Base-by-base conservation (phyloP, 2,888 invertebrate genomes). In the Punctoribates punctum region DNA sequence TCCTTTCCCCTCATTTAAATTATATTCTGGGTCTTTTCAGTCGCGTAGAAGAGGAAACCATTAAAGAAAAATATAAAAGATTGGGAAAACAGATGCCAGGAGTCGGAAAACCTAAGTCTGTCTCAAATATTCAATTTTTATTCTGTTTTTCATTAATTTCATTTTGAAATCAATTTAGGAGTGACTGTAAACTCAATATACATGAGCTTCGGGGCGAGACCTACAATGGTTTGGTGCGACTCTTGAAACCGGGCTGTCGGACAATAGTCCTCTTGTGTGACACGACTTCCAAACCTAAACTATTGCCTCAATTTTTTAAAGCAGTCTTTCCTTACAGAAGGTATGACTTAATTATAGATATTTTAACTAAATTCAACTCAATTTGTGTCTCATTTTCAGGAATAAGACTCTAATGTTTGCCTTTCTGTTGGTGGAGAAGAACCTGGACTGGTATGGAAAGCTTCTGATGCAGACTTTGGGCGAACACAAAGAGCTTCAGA, bases 391-490 rank as follows among this genome's bases (percentile, higher is more conserved):
- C 78, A 77, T 84, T 42, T 85, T 20, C 83, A 95, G 94, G 84
- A 96, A 96, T 86, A 97, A 96, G 86, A 96, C 96, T 0, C 88
- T 99, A 77, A 89, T 95, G 86, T 99, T 98, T 87, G 93, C 94
- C 34, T 95, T 92, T 83, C 88, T 98, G 86, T 89, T 92, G 81
- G 89, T 98, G 82, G 96, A 97, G 83, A 90, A 95, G 80, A 93
- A 95, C 82, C 86, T 97, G 75, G 88, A 88, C 79, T 99, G 98
- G 98, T 99, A 96, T 86, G 90, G 91, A 57, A 90, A 93, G 82
- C 86, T 99, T 76, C 86, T 99, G 79, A 90, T 93, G 81, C 88
- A 95, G 82, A 93, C 94, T 70, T 87, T 96, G 77, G 90, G 93
- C 6, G 92, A 93, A 81, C 89, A 90, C 62, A 88, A 90, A 78